These are phyloP conservation scores for Drosophila melanosoma DNA, from an alignment of 2,888 invertebrate genomes.

Conservation along the genomic window DNA sequence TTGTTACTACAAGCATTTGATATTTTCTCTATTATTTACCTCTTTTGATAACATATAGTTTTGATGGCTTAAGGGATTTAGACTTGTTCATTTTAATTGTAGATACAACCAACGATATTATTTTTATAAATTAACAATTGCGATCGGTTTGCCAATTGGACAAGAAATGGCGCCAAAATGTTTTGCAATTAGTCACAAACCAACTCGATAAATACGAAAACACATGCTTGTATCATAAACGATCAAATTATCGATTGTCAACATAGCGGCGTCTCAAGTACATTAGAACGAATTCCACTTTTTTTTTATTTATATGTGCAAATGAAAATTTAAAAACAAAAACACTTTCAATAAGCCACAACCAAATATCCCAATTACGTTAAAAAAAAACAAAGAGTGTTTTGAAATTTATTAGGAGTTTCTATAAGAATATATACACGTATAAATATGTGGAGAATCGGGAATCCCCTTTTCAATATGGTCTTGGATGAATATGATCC, in stretches of 20 bases:
- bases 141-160: slow-evolving; percentile 4
- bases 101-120: not conserved
- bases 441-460: too few species aligned
- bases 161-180: slow-evolving; percentile 48
- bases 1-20: not conserved
- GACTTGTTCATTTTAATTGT: slow-evolving; percentile 41
- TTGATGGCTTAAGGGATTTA: slow-evolving; percentile 41
- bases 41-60: slow-evolving; percentile 85
- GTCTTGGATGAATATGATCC: not conserved
- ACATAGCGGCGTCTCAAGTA: slow-evolving; percentile 19
- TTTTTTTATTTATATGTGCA: not conserved
- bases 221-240: slow-evolving; percentile 5
- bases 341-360: not conserved
- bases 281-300: not conserved
- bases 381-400: not conserved
- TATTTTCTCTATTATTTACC: slow-evolving; percentile 74
- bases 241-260: slow-evolving; percentile 9
- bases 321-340: not conserved
- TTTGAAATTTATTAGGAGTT: not conserved
- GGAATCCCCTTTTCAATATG: not conserved
- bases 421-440: not conserved
- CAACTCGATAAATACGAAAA: slow-evolving; percentile 20
- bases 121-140: slow-evolving; percentile 3
- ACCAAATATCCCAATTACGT: not conserved
- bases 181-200: not conserved